Evolutionary conservation across 2,113 vertebrate genomes (phyloP), one percentile per base, ranked within the genome.

Genomic region (Erinaceus europaeus): DNA sequence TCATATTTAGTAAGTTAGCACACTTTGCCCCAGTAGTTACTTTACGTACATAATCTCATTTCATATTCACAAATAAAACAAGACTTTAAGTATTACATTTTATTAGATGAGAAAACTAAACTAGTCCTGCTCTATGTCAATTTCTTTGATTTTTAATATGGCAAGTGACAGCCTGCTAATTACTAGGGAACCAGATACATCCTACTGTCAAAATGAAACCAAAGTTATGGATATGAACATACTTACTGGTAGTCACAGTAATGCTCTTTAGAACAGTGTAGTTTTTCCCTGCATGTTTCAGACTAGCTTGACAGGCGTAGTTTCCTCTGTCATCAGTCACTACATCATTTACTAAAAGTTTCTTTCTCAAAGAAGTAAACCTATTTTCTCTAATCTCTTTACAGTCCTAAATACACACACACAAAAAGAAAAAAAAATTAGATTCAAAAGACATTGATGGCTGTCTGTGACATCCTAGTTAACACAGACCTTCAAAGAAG

Each of bases 161-260:
- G 36, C 29, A 42, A 20, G 2, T 32, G 44, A 65, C 20, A 73
- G 34, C 13, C 52, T 64, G 5, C 32, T 29, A 18, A 9, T 17
- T 27, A 36, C 38, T 44, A 40, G 23, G 12, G 77, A 74, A 65
- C 25, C 38, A 67, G 52, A 34, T 25, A 59, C n/a, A 84, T 50
- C 13, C 23, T 25, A 17, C 27, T 36, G 53, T 57, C 23, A 23
- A 6, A 23, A 73, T n/a, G n/a, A 40, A 50, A 20, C 27, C 1
- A 40, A 25, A 9, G 21, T 5, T 3, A n/a, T 4, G 12, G 9
- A 12, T 4, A 21, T 3, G 9, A 2, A 6, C 1, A 6, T 44
- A 90, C 92, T 94, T 87, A 95, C 95, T 32, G n/a, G 13, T 32
- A 11, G 18, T 62, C 71, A 94, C 92, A 2, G n/a, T 15, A 34